Percentiles rank a stretch among this genome's conserved stretches.
Conservation (phyloP, 2,797 vertebrate species). For the Tauraco hartlaubi region DNA sequence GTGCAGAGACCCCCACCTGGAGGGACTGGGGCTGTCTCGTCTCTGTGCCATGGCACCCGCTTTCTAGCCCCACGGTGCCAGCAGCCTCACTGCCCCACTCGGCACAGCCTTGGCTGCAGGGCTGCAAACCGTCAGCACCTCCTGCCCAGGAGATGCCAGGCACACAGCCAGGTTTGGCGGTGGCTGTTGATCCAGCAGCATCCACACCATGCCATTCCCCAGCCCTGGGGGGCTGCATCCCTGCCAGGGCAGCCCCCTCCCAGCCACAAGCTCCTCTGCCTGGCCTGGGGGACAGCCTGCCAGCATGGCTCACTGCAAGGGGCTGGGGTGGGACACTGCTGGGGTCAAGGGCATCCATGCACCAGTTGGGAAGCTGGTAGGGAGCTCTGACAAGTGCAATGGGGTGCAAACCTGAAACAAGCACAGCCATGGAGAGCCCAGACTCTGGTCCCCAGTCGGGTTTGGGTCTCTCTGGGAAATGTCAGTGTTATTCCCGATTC, state of each 20-base stretch:
- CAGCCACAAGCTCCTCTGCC: neutral
- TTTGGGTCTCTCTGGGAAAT: neutral
- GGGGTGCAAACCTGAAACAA: neutral
- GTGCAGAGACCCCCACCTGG: fast-evolving
- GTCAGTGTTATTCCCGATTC: neutral
- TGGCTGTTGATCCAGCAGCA: fast-evolving
- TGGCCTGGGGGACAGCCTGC: neutral
- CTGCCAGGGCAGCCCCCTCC: neutral
- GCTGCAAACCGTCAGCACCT: neutral
- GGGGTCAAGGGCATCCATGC: neutral
- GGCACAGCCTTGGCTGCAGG: neutral
- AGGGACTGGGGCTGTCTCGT: neutral
- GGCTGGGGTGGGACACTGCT: neutral
- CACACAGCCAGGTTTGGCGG: neutral
- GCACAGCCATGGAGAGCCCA: neutral
- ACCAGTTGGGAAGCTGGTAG: neutral
- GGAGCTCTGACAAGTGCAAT: neutral
- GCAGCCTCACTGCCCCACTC: fast-evolving
- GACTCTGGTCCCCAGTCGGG: fast-evolving
- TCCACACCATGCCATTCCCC: fast-evolving
- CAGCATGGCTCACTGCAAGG: fast-evolving
- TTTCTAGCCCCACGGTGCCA: neutral
- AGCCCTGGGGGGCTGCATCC: neutral
- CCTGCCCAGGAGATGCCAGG: neutral
- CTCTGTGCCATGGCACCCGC: fast-evolving